Evolutionary conservation across 2,797 vertebrate species (phyloP).

Genomic region (Sebastes alutus): DNA sequence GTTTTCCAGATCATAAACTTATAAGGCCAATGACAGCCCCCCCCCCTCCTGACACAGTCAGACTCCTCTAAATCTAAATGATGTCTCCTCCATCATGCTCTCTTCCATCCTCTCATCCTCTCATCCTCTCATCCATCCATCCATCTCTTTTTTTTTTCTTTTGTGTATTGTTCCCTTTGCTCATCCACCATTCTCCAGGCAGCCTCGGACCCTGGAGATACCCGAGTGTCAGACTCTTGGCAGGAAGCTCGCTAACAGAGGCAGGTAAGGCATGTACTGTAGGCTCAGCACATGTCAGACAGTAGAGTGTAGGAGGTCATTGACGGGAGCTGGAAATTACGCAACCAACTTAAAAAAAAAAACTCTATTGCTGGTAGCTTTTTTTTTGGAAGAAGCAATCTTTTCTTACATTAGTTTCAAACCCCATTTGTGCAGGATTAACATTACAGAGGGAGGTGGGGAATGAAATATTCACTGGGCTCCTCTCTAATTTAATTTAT

Average conservation of each 20-base stretch:
- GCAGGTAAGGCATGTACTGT: constrained; percentile 90
- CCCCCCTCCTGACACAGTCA: constrained; percentile 15
- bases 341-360: background rate
- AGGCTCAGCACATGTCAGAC: constrained; percentile 54
- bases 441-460: background rate
- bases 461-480: background rate
- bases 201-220: constrained; percentile 92
- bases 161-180: constrained; percentile 72
- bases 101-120: constrained; percentile 46
- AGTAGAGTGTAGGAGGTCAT: background rate
- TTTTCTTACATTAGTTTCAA: background rate
- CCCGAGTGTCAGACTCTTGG: constrained; percentile 90
- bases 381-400: background rate
- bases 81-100: constrained; percentile 56
- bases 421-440: background rate
- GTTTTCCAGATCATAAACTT: constrained; percentile 66
- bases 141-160: constrained; percentile 55
- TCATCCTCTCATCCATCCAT: constrained; percentile 43
- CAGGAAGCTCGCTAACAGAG: constrained; percentile 89
- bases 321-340: background rate
- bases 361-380: background rate
- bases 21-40: constrained; percentile 43
- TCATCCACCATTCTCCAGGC: constrained; percentile 90
- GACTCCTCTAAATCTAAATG: constrained; percentile 50
- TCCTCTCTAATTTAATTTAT: background rate